phyloP scores from a whole-genome alignment of 2,113 vertebrate species.

The Dipodomys ordii region DNA sequence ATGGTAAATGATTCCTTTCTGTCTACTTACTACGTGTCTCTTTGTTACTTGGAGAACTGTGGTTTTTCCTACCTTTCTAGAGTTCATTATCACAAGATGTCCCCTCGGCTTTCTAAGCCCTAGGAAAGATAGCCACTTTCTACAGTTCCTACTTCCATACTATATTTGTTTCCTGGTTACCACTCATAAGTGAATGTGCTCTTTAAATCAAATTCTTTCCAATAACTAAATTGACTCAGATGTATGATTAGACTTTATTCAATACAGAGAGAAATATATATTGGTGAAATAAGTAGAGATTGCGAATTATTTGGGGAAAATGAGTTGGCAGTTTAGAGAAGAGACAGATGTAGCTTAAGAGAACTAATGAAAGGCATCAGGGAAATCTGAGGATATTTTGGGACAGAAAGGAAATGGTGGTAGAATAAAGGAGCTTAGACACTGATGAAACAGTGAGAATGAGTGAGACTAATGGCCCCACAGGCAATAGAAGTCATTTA shows the following conservation, averaged over 20 bases:
- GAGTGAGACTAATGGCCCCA: not conserved
- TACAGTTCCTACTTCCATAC: not conserved
- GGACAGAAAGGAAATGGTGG: not conserved
- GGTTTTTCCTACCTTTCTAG: not conserved
- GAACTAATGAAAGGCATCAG: not conserved
- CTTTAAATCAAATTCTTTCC: not conserved
- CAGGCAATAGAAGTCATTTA: constrained; percentile 52
- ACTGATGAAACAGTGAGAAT: not conserved
- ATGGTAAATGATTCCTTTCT: not conserved
- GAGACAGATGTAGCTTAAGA: not conserved
- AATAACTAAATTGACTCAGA: not conserved
- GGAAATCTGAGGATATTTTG: not conserved
- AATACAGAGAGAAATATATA: not conserved
- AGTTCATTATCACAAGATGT: not conserved
- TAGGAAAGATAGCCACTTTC: not conserved
- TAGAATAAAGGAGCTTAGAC: constrained; percentile 1
- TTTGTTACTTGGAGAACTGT: not conserved
- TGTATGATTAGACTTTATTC: not conserved
- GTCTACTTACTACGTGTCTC: not conserved
- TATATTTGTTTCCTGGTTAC: not conserved
- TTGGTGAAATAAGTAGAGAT: constrained; percentile 3
- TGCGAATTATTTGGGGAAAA: constrained; percentile 14
- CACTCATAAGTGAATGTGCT: not conserved
- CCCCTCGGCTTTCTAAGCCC: not conserved
- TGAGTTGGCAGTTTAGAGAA: not conserved